These are phyloP conservation scores for Pachydiplax longipennis DNA, from an alignment of 2,888 invertebrate genomes.

Conservation along the genomic window DNA sequence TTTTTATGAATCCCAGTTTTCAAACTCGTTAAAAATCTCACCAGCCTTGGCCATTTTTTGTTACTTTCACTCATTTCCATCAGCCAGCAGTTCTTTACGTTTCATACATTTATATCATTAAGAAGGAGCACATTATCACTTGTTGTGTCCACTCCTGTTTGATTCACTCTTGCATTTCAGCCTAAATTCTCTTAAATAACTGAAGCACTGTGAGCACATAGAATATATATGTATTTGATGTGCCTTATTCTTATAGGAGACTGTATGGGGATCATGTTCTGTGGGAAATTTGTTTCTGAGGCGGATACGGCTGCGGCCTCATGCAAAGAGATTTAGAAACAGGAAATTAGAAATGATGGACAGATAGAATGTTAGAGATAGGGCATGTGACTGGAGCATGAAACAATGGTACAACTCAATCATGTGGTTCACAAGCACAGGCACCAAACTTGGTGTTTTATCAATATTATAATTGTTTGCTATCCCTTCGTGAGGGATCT, in stretches of 20 bases:
- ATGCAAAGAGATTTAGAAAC: constrained; percentile 8
- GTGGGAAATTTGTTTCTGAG: background rate
- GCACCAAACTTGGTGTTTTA: background rate
- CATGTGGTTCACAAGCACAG: background rate
- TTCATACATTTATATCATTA: background rate
- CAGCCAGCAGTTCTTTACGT: background rate
- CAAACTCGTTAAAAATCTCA: background rate
- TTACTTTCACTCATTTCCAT: background rate
- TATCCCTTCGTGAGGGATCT: background rate
- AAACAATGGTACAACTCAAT: background rate
- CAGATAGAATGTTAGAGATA: constrained; percentile 20
- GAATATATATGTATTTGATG: background rate
- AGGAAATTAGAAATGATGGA: background rate
- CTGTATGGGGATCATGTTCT: background rate
- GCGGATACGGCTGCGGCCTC: constrained; percentile 37
- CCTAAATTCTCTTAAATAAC: background rate
- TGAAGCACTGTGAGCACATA: background rate
- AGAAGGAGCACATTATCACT: background rate
- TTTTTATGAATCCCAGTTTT: background rate
- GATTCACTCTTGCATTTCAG: background rate
- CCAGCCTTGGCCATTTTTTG: background rate
- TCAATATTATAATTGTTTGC: background rate
- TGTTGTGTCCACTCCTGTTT: background rate
- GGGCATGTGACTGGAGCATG: background rate
- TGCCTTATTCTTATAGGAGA: background rate